Conservation (phyloP, 2,797 vertebrate species). For the Clarias platycephalus region DNA sequence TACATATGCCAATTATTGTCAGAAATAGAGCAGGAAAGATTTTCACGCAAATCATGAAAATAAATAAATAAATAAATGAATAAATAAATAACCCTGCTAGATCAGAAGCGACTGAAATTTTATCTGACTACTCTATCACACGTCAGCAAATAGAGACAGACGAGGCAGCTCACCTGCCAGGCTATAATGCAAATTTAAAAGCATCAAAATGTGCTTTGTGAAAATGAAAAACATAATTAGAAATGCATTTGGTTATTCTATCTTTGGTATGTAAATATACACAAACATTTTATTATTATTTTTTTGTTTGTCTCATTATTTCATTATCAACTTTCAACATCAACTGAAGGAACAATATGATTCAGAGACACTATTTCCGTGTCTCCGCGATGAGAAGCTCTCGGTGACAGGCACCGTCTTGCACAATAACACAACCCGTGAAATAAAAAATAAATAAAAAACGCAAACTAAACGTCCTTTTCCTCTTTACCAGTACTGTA, state of each 20-base stretch:
- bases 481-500: conserved; percentile 63
- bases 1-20: conserved; percentile 15
- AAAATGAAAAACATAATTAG: conserved; percentile 14
- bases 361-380: background rate
- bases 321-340: background rate
- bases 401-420: background rate
- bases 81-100: background rate
- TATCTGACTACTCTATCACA: conserved; percentile 1
- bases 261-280: conserved; percentile 14
- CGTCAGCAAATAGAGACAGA: background rate
- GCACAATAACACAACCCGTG: conserved; percentile 1
- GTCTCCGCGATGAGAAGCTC: background rate
- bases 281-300: background rate
- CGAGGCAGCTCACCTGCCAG: background rate
- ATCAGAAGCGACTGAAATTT: conserved; percentile 2
- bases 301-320: background rate
- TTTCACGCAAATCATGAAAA: background rate
- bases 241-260: background rate
- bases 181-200: conserved; percentile 11
- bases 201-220: background rate
- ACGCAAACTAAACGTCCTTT: conserved; percentile 49
- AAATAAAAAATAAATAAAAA: conserved; percentile 7
- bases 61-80: background rate
- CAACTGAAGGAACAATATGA: background rate
- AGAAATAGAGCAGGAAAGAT: background rate